Evolutionary conservation across 2,888 invertebrate genomes (phyloP).

Genomic region (Homarus gammarus): DNA sequence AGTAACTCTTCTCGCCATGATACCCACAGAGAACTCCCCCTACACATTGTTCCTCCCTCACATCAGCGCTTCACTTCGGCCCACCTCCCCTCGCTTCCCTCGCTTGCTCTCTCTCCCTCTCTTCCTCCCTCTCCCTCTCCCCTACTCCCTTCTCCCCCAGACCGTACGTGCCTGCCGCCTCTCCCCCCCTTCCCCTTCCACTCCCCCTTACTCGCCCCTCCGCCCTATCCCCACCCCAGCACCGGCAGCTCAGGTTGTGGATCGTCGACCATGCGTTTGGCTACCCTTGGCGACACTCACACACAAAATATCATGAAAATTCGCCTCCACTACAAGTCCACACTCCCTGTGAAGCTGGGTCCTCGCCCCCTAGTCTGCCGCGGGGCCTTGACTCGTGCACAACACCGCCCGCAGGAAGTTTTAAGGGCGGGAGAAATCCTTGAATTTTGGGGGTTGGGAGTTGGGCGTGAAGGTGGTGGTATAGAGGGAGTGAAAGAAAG

Average conservation of each 20-base stretch:
- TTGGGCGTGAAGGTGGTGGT: constrained; percentile 4
- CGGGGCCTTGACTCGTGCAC: constrained; percentile 51
- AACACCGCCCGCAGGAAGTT: constrained; percentile 28
- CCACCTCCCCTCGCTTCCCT: background rate
- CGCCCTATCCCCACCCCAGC: constrained; percentile 12
- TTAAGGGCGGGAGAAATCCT: background rate
- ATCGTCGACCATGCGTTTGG: constrained; percentile 69
- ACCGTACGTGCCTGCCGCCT: constrained; percentile 47
- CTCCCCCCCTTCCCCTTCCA: background rate
- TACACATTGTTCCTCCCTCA: constrained; percentile 26
- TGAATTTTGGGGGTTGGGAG: background rate
- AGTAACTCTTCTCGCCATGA: background rate
- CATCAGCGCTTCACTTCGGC: constrained; percentile 7
- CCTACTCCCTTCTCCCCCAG: constrained; percentile 21
- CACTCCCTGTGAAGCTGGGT: constrained; percentile 33
- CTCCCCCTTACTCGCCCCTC: background rate
- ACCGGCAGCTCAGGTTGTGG: constrained; percentile 58
- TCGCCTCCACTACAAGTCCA: constrained; percentile 51
- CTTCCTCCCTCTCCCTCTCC: constrained; percentile 29
- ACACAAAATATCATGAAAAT: constrained; percentile 69
- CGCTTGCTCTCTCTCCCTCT: constrained; percentile 44
- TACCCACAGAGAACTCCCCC: background rate
- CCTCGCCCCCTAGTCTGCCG: constrained; percentile 55
- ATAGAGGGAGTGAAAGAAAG: background rate
- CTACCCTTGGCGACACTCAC: constrained; percentile 61